Conservation (phyloP, 2,797 vertebrate genomes). For the Cossypha dichroa region DNA sequence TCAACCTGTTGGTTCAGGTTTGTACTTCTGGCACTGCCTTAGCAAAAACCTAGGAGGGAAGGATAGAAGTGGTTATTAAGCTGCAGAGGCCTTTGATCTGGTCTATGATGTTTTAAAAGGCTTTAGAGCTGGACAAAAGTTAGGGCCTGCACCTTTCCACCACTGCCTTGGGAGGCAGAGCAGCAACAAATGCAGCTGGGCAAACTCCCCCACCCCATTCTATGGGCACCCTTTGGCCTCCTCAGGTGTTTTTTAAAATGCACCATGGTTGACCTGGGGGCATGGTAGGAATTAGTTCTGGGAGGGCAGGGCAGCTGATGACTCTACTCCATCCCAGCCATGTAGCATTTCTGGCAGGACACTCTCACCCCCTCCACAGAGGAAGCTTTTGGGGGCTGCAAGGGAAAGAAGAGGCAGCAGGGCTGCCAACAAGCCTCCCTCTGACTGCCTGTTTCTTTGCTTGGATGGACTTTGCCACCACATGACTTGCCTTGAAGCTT, state of each 20-base stretch:
- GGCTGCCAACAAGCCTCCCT: not conserved
- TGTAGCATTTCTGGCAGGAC: accelerated
- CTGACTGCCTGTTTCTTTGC: not conserved
- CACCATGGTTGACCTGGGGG: accelerated
- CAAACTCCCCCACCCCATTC: not conserved
- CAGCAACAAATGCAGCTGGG: not conserved
- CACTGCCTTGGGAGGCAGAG: not conserved
- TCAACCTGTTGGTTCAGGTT: slow-evolving; percentile 36
- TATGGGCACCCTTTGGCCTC: not conserved
- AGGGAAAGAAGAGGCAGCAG: not conserved
- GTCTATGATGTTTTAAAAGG: slow-evolving; percentile 44
- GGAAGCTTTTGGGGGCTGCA: not conserved
- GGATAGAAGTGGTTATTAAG: slow-evolving; percentile 36
- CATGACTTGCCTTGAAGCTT: not conserved
- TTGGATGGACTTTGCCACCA: not conserved
- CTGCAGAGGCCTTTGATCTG: slow-evolving; percentile 52
- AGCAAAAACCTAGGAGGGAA: slow-evolving; percentile 19
- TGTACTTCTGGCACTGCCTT: not conserved
- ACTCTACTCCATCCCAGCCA: not conserved
- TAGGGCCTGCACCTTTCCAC: not conserved
- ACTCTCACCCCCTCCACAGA: accelerated
- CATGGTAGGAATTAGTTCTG: not conserved
- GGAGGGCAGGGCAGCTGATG: not conserved
- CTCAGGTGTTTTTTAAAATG: accelerated
- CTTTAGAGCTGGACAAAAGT: not conserved